phyloP scores from a whole-genome alignment of 2,888 invertebrate genomes.

The Seira musarum region DNA sequence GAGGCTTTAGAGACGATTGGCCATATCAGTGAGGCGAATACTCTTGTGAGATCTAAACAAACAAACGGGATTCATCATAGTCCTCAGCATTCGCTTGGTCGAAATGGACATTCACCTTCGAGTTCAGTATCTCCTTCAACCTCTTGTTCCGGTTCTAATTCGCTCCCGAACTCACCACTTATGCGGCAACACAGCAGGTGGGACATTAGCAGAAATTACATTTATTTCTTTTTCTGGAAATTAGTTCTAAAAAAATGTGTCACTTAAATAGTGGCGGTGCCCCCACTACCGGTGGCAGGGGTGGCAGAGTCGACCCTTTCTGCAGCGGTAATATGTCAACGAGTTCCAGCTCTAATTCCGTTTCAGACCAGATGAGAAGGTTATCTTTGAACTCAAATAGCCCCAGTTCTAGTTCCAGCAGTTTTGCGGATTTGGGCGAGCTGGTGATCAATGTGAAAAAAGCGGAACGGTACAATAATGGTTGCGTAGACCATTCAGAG shows the following conservation, averaged over 20 bases:
- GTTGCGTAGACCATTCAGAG: too few species aligned
- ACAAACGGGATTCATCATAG: background rate
- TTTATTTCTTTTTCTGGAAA: too few species aligned
- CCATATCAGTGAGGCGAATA: slow-evolving; percentile 56
- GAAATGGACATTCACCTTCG: slow-evolving; percentile 36
- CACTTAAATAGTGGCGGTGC: too few species aligned
- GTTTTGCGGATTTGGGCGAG: slow-evolving; percentile 42
- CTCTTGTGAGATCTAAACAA: slow-evolving; percentile 14
- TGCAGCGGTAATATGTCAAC: background rate
- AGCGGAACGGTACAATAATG: slow-evolving; percentile 51
- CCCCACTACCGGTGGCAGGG: too few species aligned
- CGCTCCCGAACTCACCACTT: slow-evolving; percentile 40
- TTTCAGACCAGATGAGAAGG: slow-evolving; percentile 33
- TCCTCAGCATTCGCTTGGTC: slow-evolving; percentile 7
- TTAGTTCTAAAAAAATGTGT: too few species aligned
- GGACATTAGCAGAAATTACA: too few species aligned
- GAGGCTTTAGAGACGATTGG: slow-evolving; percentile 58
- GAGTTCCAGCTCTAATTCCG: slow-evolving; percentile 38
- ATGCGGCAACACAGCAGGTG: slow-evolving; percentile 23
- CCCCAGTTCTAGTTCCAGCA: slow-evolving; percentile 17
- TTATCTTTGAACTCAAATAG: slow-evolving; percentile 2
- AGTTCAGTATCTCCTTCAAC: slow-evolving; percentile 20
- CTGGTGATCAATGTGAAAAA: slow-evolving; percentile 44
- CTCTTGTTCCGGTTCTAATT: slow-evolving; percentile 33
- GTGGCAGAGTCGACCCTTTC: too few species aligned